Conservation (phyloP, 2,797 vertebrate species). For the Sebastes matsubarae region DNA sequence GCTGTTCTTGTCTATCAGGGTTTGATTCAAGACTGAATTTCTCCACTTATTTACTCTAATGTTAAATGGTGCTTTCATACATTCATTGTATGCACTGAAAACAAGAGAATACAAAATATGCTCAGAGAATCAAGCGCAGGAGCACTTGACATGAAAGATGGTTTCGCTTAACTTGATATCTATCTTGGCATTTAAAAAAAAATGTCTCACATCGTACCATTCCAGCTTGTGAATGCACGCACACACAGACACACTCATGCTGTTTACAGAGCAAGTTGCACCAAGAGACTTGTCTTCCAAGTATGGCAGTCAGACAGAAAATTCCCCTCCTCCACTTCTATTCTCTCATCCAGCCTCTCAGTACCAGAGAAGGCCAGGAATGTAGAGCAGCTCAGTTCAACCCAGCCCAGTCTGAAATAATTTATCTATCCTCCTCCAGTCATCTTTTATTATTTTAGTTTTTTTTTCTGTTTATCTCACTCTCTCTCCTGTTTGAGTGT, state of each 20-base stretch:
- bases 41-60: neutral
- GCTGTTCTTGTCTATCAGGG: neutral
- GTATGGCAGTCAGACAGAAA: conserved; percentile 75
- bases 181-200: neutral
- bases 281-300: conserved; percentile 71
- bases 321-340: conserved; percentile 62
- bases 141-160: neutral
- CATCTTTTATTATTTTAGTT: conserved; percentile 30
- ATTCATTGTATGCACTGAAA: neutral
- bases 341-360: conserved; percentile 54
- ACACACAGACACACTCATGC: conserved; percentile 9
- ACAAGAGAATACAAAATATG: neutral
- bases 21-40: conserved; percentile 1
- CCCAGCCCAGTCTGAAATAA: conserved; percentile 29
- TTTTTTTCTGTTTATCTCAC: neutral
- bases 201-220: neutral
- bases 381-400: conserved; percentile 56
- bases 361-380: conserved; percentile 77
- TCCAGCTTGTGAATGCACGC: conserved; percentile 18
- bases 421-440: conserved; percentile 13
- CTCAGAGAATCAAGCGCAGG: neutral
- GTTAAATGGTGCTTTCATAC: neutral
- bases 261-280: conserved; percentile 70
- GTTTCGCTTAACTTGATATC: neutral
- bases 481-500: neutral